Conservation (phyloP, 2,113 vertebrate genomes). For the Elephas maximus region DNA sequence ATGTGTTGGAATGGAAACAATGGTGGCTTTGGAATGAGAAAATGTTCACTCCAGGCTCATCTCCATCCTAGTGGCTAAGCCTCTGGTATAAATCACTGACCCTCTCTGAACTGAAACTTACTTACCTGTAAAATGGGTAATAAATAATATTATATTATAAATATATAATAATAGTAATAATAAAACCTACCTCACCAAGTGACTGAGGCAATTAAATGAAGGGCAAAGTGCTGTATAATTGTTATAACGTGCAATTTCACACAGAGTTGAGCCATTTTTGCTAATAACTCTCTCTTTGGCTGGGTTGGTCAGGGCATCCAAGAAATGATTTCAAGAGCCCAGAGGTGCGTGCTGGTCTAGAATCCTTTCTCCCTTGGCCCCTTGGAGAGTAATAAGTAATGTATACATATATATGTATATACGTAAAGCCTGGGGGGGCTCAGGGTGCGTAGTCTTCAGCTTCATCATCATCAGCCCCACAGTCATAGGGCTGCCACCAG, state of each 20-base stretch:
- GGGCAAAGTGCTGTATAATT: not conserved
- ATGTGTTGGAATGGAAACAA: not conserved
- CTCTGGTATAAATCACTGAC: not conserved
- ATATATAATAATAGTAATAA: not conserved
- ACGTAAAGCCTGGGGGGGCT: not conserved
- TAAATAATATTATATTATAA: not conserved
- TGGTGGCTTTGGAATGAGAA: not conserved
- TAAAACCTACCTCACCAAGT: slow-evolving; percentile 1
- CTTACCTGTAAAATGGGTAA: slow-evolving; percentile 43
- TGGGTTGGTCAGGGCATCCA: not conserved
- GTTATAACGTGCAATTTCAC: not conserved
- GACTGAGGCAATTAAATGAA: not conserved
- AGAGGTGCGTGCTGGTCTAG: not conserved
- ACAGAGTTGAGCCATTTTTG: not conserved
- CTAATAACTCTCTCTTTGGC: not conserved
- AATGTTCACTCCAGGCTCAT: not conserved
- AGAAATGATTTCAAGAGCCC: not conserved
- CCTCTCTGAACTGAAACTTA: not conserved
- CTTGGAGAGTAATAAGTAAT: not conserved
- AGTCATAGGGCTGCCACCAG: not conserved
- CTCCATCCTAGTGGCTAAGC: not conserved
- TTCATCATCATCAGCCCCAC: not conserved
- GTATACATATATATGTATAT: too few species aligned
- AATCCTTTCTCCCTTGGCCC: not conserved
- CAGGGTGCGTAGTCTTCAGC: not conserved